Evolutionary conservation across 2,797 vertebrate species (phyloP).

Genomic region (Paedocypris micromegethes): DNA sequence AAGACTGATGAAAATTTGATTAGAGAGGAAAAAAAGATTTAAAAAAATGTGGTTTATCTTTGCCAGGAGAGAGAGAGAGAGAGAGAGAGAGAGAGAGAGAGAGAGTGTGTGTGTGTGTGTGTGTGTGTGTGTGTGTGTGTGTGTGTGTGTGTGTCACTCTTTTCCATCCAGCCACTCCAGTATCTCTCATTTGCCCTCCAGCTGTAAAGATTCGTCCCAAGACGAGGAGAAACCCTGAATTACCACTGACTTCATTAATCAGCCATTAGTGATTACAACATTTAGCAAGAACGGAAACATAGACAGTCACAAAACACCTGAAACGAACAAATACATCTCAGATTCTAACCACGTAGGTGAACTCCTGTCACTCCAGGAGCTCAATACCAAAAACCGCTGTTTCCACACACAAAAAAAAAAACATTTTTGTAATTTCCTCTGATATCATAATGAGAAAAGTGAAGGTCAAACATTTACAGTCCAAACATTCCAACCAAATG

Average conservation of each 20-base stretch:
- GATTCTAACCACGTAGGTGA: background rate
- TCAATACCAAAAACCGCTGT: background rate
- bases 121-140: constrained; percentile 3
- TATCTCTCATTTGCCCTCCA: constrained; percentile 41
- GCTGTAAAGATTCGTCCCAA: constrained; percentile 29
- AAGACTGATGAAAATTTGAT: constrained; percentile 39
- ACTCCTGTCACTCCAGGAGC: too few species aligned
- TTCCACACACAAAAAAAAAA: constrained; percentile 18
- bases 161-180: constrained; percentile 38
- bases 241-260: constrained; percentile 41
- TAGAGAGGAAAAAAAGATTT: constrained; percentile 41
- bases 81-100: constrained; percentile 12
- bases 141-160: constrained; percentile 19
- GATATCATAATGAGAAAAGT: constrained; percentile 21
- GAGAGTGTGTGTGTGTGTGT: constrained; percentile 15
- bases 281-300: constrained; percentile 6
- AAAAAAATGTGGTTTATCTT: constrained; percentile 31
- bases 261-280: constrained; percentile 30
- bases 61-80: constrained; percentile 33
- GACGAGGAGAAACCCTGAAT: constrained; percentile 37
- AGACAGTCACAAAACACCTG: constrained; percentile 26
- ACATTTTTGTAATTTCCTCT: constrained; percentile 26
- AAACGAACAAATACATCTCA: background rate
- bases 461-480: constrained; percentile 38
- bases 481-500: constrained; percentile 37